Conservation (phyloP, 64 coral and sea anemone species). For the Hydrozoanthus tunicans region DNA sequence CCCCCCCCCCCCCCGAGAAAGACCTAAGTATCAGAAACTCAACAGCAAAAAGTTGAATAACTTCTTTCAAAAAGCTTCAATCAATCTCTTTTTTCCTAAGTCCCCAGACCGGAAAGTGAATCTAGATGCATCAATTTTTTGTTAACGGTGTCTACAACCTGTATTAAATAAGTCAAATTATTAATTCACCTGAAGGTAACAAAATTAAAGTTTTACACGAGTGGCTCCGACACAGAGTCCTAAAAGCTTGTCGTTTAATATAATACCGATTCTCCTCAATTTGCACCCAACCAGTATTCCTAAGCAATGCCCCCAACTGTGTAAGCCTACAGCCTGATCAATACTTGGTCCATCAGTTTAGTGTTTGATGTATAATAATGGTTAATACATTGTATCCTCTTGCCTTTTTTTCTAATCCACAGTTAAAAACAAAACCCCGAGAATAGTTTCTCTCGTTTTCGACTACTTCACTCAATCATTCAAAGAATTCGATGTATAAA, state of each 20-base stretch:
- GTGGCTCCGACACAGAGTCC: not conserved
- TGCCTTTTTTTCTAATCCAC: not conserved
- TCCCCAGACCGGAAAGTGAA: slow-evolving; percentile 4
- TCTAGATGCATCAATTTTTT: not conserved
- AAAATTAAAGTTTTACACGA: not conserved
- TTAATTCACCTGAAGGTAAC: not conserved
- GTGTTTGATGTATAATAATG: not conserved
- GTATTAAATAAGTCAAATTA: slow-evolving; percentile 6
- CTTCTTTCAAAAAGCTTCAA: no score
- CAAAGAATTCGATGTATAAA: not conserved
- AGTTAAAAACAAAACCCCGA: not conserved
- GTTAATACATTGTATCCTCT: not conserved
- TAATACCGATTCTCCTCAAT: not conserved
- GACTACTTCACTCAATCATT: not conserved
- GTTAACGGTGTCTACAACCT: slow-evolving; percentile 7
- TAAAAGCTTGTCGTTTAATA: not conserved
- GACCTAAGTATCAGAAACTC: no score
- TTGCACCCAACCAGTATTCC: not conserved
- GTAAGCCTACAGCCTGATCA: not conserved
- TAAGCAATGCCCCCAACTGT: not conserved
- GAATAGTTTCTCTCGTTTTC: not conserved
- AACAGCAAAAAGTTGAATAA: no score
- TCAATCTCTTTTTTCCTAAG: no score
- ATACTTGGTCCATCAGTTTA: not conserved
- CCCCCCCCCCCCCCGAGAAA: no score